These are phyloP conservation scores for Colletes collaris DNA, from an alignment of 2,888 invertebrate genomes.

Conservation along the genomic window DNA sequence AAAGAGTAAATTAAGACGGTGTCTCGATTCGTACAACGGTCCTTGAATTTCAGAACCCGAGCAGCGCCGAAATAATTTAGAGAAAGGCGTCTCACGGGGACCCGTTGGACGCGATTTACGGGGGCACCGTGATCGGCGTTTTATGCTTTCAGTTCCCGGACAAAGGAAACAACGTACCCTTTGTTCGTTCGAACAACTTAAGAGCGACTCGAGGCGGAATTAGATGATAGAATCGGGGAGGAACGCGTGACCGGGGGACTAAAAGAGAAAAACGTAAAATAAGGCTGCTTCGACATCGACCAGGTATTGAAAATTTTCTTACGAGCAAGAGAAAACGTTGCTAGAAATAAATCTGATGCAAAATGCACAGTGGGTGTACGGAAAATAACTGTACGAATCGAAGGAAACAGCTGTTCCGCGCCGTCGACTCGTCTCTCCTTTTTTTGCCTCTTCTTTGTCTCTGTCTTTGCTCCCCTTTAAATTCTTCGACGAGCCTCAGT, in stretches of 20 bases:
- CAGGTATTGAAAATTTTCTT: slow-evolving; percentile 46
- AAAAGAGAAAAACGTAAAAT: slow-evolving; percentile 16
- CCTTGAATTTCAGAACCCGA: slow-evolving; percentile 19
- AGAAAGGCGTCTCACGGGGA: background rate
- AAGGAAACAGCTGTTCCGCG: slow-evolving; percentile 14
- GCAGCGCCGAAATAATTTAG: slow-evolving; percentile 7
- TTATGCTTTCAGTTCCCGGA: background rate
- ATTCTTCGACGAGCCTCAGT: slow-evolving; percentile 8
- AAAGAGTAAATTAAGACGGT: slow-evolving; percentile 19
- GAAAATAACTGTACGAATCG: slow-evolving; percentile 10
- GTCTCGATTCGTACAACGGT: slow-evolving; percentile 24
- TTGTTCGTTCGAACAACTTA: background rate
- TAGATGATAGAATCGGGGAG: background rate
- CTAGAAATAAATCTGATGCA: background rate
- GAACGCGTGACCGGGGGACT: background rate
- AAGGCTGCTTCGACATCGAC: slow-evolving; percentile 15
- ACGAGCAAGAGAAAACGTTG: background rate
- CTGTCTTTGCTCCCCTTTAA: slow-evolving; percentile 1
- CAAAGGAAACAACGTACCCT: background rate
- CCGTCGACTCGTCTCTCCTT: slow-evolving; percentile 9
- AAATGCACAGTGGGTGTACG: slow-evolving; percentile 12
- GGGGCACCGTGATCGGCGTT: background rate
- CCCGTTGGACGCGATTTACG: background rate
- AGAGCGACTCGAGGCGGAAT: background rate
- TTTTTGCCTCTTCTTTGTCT: background rate